Percentiles rank a stretch among this genome's conserved stretches.
These are phyloP conservation scores for Lepus oiostolus DNA, from an alignment of 2,797 vertebrate genomes.

Conservation along the genomic window DNA sequence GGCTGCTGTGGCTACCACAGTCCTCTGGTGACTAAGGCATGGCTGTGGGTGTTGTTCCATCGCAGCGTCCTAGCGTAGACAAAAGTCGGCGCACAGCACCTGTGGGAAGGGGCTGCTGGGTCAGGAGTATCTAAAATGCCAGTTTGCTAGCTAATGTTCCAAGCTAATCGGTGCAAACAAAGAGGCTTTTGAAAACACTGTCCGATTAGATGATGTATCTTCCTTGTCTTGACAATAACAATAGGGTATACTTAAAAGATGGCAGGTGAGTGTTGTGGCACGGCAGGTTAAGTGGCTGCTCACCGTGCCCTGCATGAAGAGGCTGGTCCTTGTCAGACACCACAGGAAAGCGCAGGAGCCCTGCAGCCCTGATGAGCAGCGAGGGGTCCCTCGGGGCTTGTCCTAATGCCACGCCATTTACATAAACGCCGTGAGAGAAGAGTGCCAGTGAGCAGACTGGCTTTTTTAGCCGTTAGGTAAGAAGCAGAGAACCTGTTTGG, in stretches of 20 bases:
- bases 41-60: background rate
- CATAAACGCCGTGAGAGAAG: background rate
- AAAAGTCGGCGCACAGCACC: background rate
- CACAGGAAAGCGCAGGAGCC: background rate
- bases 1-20: background rate
- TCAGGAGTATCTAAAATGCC: background rate
- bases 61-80: background rate
- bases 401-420: background rate
- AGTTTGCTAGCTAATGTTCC: background rate
- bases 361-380: no score
- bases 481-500: background rate
- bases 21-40: background rate
- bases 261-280: no score
- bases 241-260: background rate
- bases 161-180: background rate
- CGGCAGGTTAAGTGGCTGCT: no score
- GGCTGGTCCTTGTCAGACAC: background rate
- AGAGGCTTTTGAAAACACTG: background rate
- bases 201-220: background rate
- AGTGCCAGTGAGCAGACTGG: background rate
- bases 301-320: background rate
- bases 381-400: background rate
- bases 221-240: slow-evolving; percentile 9
- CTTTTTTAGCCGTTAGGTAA: background rate
- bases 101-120: no score